Evolutionary conservation across 30 jellyfish, hydroid and myxozoan genomes (phyloP).

Genomic region (Mastigias papua): DNA sequence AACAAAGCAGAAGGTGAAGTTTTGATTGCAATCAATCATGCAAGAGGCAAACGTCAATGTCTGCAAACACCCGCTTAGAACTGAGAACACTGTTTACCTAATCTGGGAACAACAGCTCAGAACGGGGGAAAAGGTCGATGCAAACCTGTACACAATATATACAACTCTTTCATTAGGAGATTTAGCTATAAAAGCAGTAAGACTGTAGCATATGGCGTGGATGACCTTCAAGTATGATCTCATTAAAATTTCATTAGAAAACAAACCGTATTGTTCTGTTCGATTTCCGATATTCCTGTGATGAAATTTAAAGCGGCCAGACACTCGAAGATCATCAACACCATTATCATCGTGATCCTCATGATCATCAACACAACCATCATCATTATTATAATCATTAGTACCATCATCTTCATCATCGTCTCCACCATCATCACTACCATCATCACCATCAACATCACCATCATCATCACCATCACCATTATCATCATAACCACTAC

Average conservation of each 20-base stretch:
- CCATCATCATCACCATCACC: too few relatives aligned
- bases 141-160: neutral
- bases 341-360: too few relatives aligned
- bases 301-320: too few relatives aligned
- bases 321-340: too few relatives aligned
- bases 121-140: neutral
- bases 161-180: neutral
- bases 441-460: too few relatives aligned
- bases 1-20: constrained; percentile 4
- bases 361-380: too few relatives aligned
- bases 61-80: neutral
- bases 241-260: constrained; percentile 4
- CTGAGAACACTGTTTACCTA: neutral
- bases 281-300: too few relatives aligned
- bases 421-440: too few relatives aligned
- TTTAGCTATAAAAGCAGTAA: neutral
- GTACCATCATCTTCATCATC: too few relatives aligned
- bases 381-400: too few relatives aligned
- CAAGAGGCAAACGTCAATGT: neutral
- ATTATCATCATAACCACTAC: too few relatives aligned
- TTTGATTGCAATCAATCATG: neutral
- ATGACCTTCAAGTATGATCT: neutral
- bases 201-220: neutral
- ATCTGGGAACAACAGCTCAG: neutral
- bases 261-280: neutral